Evolutionary conservation across 1,140 invertebrate species (phyloP).

Genomic region (Cylas formicarius): DNA sequence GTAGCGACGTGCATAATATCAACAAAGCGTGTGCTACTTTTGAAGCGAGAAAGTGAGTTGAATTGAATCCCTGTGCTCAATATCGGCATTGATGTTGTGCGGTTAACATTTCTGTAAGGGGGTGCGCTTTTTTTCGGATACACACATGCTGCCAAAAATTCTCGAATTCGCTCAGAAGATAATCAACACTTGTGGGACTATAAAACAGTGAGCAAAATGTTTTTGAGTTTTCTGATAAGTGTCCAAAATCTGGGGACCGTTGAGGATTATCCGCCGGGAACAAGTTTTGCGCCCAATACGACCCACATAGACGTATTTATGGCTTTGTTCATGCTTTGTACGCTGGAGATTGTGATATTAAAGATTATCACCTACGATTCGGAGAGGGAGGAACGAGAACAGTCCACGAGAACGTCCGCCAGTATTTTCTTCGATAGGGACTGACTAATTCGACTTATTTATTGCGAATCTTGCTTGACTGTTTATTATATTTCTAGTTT

Average conservation of each 20-base stretch:
- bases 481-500: conserved; percentile 1
- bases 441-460: conserved; percentile 13
- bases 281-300: conserved; percentile 16
- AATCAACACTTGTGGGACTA: too few relatives aligned
- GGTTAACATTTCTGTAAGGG: too few relatives aligned
- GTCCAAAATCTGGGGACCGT: conserved; percentile 18
- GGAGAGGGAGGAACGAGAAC: conserved; percentile 12
- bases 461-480: conserved; percentile 1
- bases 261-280: conserved; percentile 27
- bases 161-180: too few relatives aligned
- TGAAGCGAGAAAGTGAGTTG: conserved; percentile 1
- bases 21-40: conserved; percentile 6
- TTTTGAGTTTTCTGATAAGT: conserved; percentile 9
- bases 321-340: conserved; percentile 39
- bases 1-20: conserved; percentile 5
- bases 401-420: conserved; percentile 12
- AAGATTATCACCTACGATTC: conserved; percentile 36
- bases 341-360: conserved; percentile 36
- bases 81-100: too few relatives aligned
- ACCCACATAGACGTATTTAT: conserved; percentile 38
- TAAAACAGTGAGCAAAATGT: neutral
- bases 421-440: conserved; percentile 23
- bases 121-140: too few relatives aligned
- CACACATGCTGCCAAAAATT: too few relatives aligned
- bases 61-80: too few relatives aligned